These are phyloP conservation scores for Pagetopsis macropterus DNA, from an alignment of 2,797 vertebrate species.

Conservation along the genomic window DNA sequence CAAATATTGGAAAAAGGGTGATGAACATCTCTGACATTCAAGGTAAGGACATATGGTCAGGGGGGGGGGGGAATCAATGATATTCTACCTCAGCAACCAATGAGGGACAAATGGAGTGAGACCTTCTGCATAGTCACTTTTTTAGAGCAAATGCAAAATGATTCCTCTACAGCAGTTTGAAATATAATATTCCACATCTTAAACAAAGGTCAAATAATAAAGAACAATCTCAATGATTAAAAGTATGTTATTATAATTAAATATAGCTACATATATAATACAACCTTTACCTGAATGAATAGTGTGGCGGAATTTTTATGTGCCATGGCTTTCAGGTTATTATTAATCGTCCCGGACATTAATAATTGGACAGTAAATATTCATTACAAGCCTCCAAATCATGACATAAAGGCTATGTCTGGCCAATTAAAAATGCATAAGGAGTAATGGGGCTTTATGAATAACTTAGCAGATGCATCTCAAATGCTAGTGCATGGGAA, in stretches of 20 bases:
- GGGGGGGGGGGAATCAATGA: slow-evolving; percentile 55
- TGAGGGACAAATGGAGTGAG: slow-evolving; percentile 58
- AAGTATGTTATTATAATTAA: slow-evolving; percentile 49
- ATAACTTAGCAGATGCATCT: slow-evolving; percentile 94
- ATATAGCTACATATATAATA: slow-evolving; percentile 48
- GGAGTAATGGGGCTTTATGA: slow-evolving; percentile 96
- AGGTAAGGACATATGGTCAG: slow-evolving; percentile 61
- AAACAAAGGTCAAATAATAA: slow-evolving; percentile 38
- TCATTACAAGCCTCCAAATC: slow-evolving; percentile 94
- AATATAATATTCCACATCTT: slow-evolving; percentile 13
- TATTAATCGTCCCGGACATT: slow-evolving; percentile 90
- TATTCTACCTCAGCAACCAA: slow-evolving; percentile 54
- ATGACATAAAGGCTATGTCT: slow-evolving; percentile 94
- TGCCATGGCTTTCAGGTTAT: slow-evolving; percentile 85
- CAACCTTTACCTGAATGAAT: slow-evolving; percentile 27
- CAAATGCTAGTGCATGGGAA: slow-evolving; percentile 74
- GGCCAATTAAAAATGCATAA: slow-evolving; percentile 95
- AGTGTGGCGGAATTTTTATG: slow-evolving; percentile 86
- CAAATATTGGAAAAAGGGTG: slow-evolving; percentile 62
- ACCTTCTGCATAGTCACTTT: slow-evolving; percentile 49
- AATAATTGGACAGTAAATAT: slow-evolving; percentile 95
- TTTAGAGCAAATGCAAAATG: slow-evolving; percentile 24
- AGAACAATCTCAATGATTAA: slow-evolving; percentile 34
- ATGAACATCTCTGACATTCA: slow-evolving; percentile 64
- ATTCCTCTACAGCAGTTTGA: slow-evolving; percentile 9